Evolutionary conservation across 2,797 vertebrate species (phyloP), one percentile per base, ranked within the genome.

Genomic region (Acomys russatus): DNA sequence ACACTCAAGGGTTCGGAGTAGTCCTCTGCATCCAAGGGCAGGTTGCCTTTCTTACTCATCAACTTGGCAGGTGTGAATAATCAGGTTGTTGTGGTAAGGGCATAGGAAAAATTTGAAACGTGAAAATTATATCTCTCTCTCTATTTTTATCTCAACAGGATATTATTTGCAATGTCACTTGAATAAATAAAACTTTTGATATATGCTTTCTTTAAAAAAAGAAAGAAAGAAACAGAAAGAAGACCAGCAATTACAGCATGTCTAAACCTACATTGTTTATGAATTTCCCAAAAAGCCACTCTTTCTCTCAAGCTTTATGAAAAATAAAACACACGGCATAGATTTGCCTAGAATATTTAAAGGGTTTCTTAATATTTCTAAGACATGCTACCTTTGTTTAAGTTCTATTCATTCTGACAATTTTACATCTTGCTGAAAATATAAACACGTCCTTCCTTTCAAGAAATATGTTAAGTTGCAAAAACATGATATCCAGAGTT

Each of bases 391-490:
- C 70, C n/a, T 96, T 95, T 94, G 59, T 88, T 97, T 96, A 96
- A 89, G 9, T 95, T 95, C 23, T 85, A 22, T 85, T 95, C 90
- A 92, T 30, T 93, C 74, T 95, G 90, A 92, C 70, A 94, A 94
- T 91, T 95, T 94, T 89, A 95, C 33, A 83, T 94, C 73, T 84
- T 95, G 77, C 68, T 88, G 11, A 78, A 94, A 97, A 95, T 80
- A 80, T 84, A 96, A 97, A 97, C 94, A 94, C 87, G 94, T 96
- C 68, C 96, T 96, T 94, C 80, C 74, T 88, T 77, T 91, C 84
- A 94, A 97, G 84, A 96, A 97, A 95, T 95, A 78, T 59, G 89
- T 95, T 96, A 94, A 95, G 93, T 71, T 96, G 35, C n/a, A 95
- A 97, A 97, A 93, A 91, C 59, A 70, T 78, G 66, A 96, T 87